Evolutionary conservation across 2,797 vertebrate genomes (phyloP), one percentile per base, ranked within the genome.

Genomic region (Sebastes cheni): DNA sequence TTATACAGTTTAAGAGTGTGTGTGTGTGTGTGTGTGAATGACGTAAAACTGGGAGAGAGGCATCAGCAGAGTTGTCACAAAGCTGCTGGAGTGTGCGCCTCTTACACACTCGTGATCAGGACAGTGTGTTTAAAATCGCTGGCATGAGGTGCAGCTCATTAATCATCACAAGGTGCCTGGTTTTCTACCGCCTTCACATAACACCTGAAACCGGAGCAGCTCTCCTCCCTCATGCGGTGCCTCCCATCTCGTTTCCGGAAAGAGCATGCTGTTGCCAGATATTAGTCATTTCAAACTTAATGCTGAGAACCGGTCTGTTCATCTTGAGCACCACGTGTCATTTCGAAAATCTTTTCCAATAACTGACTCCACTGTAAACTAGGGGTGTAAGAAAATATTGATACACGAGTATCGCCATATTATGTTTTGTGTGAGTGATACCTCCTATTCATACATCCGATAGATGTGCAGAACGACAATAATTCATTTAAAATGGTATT

Each of bases 71-170:
- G 58, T 72, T 36, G 75, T 81, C 79, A 82, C 66, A 54, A 62
- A 76, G 67, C 62, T 70, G 62, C 59, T 65, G 5, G 65, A 81
- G 62, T 72, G 72, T 75, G 76, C 39, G 52, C 30, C 3, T 1
- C 75, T 60, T 67, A 39, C 54, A 52, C 73, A 59, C 73, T 79
- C 25, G 10, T 30, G 59, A 80, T 73, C 62, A 74, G 72, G 80
- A 82, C 64, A 36, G 59, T 62, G 74, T 18, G 64, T 78, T 82
- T 71, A 70, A 86, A 87, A 81, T 70, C 62, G 65, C 75, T 87
- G 87, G 83, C 80, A 77, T 30, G 60, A 79, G 39, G 75, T 54
- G 68, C 27, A 62, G 69, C 77, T 90, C 86, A 86, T 89, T 90
- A 83, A 91, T 90, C 90, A 86, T 80, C 77, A 65, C 77, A 66